Conservation (phyloP, 2,888 invertebrate genomes). For the Scaptomyza tumidula region DNA sequence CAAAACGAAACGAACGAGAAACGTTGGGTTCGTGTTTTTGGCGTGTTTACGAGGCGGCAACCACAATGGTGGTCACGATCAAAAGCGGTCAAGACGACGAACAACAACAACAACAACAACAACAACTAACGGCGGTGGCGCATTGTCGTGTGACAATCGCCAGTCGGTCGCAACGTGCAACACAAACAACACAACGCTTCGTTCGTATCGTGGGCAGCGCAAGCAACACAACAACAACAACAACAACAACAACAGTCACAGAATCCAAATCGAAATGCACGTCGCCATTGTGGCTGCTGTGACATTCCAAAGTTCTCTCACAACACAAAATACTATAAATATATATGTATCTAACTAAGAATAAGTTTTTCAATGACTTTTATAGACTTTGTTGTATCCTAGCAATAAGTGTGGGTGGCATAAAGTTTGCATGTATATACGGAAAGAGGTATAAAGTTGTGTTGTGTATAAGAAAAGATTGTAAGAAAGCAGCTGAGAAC, state of each 20-base stretch:
- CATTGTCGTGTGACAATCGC: slow-evolving; percentile 74
- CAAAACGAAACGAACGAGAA: slow-evolving; percentile 1
- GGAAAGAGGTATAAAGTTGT: not conserved
- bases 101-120: slow-evolving; percentile 16
- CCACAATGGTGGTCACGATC: slow-evolving; percentile 80
- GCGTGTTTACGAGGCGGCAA: slow-evolving; percentile 80
- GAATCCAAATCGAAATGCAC: slow-evolving; percentile 4
- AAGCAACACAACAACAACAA: too few relatives aligned
- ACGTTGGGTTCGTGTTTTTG: slow-evolving; percentile 30
- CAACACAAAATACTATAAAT: slow-evolving; percentile 16
- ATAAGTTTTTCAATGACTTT: not conserved
- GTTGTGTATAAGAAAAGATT: not conserved
- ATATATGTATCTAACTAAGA: not conserved
- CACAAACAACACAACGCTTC: not conserved
- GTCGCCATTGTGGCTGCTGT: slow-evolving; percentile 68
- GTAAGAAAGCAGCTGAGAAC: not conserved
- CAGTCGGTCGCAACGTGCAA: slow-evolving; percentile 39
- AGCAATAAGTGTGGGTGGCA: not conserved
- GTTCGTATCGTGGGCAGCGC: slow-evolving; percentile 66
- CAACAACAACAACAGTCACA: too few relatives aligned
- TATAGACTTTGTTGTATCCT: not conserved
- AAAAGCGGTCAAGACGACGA: slow-evolving; percentile 73
- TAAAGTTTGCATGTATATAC: not conserved
- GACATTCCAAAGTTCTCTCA: slow-evolving; percentile 59
- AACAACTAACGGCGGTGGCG: slow-evolving; percentile 35